These are phyloP conservation scores for Crepidodera aurea DNA, from an alignment of 2,888 invertebrate species.

Conservation along the genomic window DNA sequence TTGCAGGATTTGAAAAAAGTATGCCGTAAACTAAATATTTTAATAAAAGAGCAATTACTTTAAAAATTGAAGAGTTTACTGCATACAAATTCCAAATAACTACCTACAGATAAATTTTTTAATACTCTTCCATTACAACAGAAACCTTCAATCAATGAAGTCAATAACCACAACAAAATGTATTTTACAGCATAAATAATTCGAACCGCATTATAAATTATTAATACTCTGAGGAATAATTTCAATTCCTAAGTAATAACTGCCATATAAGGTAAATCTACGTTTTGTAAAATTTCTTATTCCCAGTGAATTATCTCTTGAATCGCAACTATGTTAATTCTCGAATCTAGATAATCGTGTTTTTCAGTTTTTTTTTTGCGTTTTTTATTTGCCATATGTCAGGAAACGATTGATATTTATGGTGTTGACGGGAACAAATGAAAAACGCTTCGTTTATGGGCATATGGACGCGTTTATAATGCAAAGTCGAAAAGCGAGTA, in stretches of 20 bases:
- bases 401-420: constrained; percentile 28
- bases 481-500: background rate
- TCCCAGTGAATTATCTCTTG: constrained; percentile 31
- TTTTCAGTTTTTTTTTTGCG: background rate
- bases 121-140: constrained; percentile 12
- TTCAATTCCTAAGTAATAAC: constrained; percentile 32
- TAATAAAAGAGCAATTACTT: too few relatives aligned
- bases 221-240: constrained; percentile 26
- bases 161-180: constrained; percentile 5
- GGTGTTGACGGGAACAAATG: constrained; percentile 22
- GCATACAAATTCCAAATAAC: too few relatives aligned
- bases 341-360: constrained; percentile 31
- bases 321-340: constrained; percentile 34
- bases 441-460: constrained; percentile 21
- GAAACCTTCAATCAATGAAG: constrained; percentile 17
- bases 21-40: too few relatives aligned
- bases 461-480: constrained; percentile 8
- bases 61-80: too few relatives aligned
- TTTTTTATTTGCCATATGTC: constrained; percentile 26
- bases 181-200: background rate
- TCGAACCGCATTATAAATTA: constrained; percentile 26
- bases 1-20: too few relatives aligned
- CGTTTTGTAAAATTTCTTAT: constrained; percentile 33
- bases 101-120: too few relatives aligned
- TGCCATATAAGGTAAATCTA: constrained; percentile 28